phyloP scores from a whole-genome alignment of 1,140 invertebrate genomes.

The Zeugodacus cucurbitae region DNA sequence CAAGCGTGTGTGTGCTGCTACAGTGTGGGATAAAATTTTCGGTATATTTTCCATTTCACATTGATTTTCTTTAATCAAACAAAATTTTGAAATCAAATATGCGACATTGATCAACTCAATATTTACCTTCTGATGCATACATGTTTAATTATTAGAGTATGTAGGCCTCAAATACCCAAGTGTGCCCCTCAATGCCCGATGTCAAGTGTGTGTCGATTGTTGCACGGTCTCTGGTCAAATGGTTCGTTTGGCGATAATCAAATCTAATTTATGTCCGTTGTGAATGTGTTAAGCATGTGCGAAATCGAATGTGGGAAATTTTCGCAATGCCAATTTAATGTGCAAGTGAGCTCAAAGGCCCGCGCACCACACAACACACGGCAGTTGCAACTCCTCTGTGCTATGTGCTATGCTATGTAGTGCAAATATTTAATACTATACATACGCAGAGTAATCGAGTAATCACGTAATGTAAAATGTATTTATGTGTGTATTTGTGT shows the following conservation, averaged over 20 bases:
- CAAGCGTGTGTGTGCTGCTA: not conserved
- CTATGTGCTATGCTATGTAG: not conserved
- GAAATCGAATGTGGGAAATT: not conserved
- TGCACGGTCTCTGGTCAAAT: not conserved
- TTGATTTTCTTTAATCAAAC: not conserved
- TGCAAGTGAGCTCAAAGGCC: not conserved
- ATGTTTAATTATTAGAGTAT: no score
- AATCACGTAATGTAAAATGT: not conserved
- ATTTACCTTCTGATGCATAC: not conserved
- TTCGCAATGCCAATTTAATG: not conserved
- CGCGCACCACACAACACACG: not conserved
- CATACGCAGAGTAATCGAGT: not conserved
- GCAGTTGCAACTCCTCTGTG: not conserved
- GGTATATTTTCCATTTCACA: no score
- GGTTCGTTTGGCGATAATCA: conserved; percentile 12
- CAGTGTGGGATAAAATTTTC: no score
- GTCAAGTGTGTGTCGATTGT: not conserved
- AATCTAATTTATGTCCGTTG: not conserved
- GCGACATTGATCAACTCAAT: not conserved
- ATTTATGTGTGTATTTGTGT: not conserved
- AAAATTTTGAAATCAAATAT: no score
- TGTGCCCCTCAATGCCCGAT: not conserved
- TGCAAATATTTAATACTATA: not conserved
- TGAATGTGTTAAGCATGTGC: conserved; percentile 18
- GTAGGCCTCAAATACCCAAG: not conserved